Conservation (phyloP, 1,140 invertebrate genomes). For the Orchestia grillus region DNA sequence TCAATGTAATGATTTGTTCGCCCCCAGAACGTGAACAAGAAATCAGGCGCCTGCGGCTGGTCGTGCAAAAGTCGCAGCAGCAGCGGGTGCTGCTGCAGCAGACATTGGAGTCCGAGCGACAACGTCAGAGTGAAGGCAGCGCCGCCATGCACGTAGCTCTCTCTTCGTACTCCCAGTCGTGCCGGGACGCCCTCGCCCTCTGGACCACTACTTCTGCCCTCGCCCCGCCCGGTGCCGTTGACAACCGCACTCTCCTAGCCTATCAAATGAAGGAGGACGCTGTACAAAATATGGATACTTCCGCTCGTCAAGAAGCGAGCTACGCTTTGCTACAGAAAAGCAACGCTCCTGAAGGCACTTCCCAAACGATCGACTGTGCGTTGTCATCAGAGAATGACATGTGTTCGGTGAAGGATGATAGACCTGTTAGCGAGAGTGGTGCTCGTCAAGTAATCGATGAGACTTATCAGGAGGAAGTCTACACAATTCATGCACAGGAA, state of each 20-base stretch:
- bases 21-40: slow-evolving; percentile 22
- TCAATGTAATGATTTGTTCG: not conserved
- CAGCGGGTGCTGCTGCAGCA: not conserved
- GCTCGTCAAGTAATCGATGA: not conserved
- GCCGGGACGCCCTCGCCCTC: not conserved
- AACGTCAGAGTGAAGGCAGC: not conserved
- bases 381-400: not conserved
- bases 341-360: not conserved
- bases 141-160: not conserved
- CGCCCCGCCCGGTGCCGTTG: not conserved
- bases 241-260: not conserved
- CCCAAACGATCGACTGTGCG: not conserved
- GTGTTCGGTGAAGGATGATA: not conserved
- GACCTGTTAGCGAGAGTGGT: not conserved
- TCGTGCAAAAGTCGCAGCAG: not conserved
- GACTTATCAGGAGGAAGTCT: not conserved
- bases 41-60: not conserved
- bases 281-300: not conserved
- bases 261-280: not conserved
- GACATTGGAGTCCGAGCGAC: not conserved
- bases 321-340: not conserved
- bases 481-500: not conserved
- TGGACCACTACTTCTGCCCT: not conserved
- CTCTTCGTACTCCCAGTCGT: not conserved
- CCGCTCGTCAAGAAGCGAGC: not conserved